Base-by-base conservation (phyloP, 30 jellyfish, hydroid and myxozoan species). In the Cassiopea xamachana region DNA sequence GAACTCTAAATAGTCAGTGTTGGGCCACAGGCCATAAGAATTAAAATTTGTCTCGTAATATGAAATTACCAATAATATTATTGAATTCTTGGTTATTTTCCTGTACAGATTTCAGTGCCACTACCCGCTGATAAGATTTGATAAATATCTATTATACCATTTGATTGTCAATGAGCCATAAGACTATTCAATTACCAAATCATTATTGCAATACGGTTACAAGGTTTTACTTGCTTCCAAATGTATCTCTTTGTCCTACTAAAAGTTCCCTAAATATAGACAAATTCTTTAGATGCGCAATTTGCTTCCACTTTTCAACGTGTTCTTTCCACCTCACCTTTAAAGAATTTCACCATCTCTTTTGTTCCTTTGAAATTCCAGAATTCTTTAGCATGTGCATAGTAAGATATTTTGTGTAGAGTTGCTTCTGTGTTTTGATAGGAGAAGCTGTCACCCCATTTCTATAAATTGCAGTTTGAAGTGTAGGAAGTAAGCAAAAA, bases 21-120 rank as follows among this genome's bases (percentile, higher is more conserved):
- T 19, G 15, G 77, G 80, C 51, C 80, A 71, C 2, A 43, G 80
- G 80, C 80, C 80, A 64, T 64, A 64, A 14, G 43, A 64, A 5
- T 5, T 64, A 17, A 5, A 27, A 64, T 64, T 27, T 0, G 0
- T 64, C 15, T 2, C 43, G 19, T 7, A 4, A 13, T 64, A 16
- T 64, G 74, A 16, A 9, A 5, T 17, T 17, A 14, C 0, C 15
- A 64, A 64, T 64, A 1, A 5, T 14, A 55, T 64, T 7, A 14
- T 64, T 13, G 2, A 9, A 17, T 64, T 27, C 27, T 64, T 4
- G 74, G 43, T 5, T 64, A 14, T 64, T 64, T 17, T 64, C 6
- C 43, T 14, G 15, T 64, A 17, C 74, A 14, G 2, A 9, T 64
- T 13, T 64, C 43, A 5, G 8, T 64, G 43, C 6, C 74, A 64